Evolutionary conservation across 1,140 invertebrate genomes (phyloP), one percentile per base, ranked within the genome.

Genomic region (Plutomurus gul): DNA sequence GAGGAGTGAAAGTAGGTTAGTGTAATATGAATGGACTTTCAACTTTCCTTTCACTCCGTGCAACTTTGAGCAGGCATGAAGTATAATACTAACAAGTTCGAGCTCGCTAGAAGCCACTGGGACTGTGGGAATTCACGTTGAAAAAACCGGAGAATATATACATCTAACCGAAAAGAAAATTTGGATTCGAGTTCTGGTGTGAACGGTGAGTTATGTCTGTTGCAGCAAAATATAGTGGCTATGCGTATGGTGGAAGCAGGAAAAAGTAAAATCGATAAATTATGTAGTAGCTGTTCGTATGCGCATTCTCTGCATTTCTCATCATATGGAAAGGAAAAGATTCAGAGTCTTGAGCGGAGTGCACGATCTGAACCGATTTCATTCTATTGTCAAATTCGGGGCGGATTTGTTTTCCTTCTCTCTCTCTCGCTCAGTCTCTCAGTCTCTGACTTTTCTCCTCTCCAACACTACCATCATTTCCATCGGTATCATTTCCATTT

Each of bases 291-390:
- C 13, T 49, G 46, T 27, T 65, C 56, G 56, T 65, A 65, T 65
- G 56, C 56, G 56, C 56, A 65, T 65, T 65, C 56, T 65, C 56
- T 65, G 27, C 56, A 30, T 33, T 65, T 65, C 56, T 65, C 56
- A 65, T 65, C 56, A 65, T 65, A 65, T 65, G 56, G 56, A 65
- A 65, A 65, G 27, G 56, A 33, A 33, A 65, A 65, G 25, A 65
- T 65, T 30, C 27, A 27, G n/a, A 65, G 30, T 65, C 27, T 16
- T 10, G 56, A 65, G n/a, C n/a, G 56, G 27, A 20, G 25, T 30
- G 16, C 56, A 33, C n/a, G 56, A 65, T 33, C 56, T 65, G 30
- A 30, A 65, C 30, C 25, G 27, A 30, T 65, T 51, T 22, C 56
- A 65, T 27, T 65, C 56, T 65, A 65, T 65, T 65, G 56, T 65